Evolutionary conservation across 2,888 invertebrate species (phyloP).

Genomic region (Nebria salina): DNA sequence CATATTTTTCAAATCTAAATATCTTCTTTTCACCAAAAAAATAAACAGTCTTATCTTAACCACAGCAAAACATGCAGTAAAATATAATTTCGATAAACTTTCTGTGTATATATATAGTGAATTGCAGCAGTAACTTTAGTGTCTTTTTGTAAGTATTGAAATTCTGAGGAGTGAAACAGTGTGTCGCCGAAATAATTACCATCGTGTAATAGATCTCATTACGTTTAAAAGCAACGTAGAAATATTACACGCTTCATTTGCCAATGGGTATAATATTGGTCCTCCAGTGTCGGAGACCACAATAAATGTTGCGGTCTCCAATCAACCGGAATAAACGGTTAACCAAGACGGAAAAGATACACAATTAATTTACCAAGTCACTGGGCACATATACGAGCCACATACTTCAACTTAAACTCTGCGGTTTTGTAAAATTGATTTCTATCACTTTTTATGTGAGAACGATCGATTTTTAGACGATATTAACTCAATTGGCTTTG

Average conservation of each 20-base stretch:
- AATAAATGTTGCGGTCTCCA: conserved; percentile 39
- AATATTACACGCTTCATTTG: conserved; percentile 41
- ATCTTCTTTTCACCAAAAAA: not conserved
- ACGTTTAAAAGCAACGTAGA: not conserved
- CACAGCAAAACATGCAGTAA: not conserved
- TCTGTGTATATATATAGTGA: not conserved
- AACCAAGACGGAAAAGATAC: conserved; percentile 41
- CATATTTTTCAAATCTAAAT: not conserved
- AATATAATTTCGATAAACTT: not conserved
- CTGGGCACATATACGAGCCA: conserved; percentile 9
- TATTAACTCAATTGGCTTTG: not conserved
- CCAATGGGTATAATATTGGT: conserved; percentile 21
- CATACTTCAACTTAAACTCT: conserved; percentile 4
- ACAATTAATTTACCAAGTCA: conserved; percentile 43
- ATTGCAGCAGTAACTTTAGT: not conserved
- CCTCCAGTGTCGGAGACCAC: conserved; percentile 3
- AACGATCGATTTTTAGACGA: not conserved
- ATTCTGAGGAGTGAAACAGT: not conserved
- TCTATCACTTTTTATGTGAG: not conserved
- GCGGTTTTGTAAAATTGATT: conserved; percentile 28
- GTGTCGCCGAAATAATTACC: not conserved
- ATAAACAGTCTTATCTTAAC: not conserved
- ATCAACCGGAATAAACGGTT: conserved; percentile 43
- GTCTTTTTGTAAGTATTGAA: not conserved
- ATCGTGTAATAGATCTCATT: not conserved